Percentiles rank a stretch among this genome's conserved stretches.
Evolutionary conservation across 2,888 invertebrate genomes (phyloP).

Genomic region (Ennomos fuscantarius): DNA sequence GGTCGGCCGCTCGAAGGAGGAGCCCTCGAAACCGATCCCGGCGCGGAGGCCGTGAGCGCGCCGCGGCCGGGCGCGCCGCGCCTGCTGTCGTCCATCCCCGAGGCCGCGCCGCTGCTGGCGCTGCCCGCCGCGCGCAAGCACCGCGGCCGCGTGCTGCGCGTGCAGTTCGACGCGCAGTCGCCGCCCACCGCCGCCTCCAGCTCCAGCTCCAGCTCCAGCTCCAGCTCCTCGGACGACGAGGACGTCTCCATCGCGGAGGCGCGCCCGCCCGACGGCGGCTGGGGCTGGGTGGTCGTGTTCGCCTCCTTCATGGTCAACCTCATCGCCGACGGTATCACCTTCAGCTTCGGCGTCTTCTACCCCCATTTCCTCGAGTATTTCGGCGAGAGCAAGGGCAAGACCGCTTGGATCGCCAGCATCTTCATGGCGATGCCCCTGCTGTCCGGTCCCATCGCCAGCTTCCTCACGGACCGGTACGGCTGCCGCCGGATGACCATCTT

Average conservation of each 20-base stretch:
- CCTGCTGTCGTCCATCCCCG: conserved; percentile 70
- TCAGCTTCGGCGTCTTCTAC: conserved; percentile 96
- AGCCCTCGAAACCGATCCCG: conserved; percentile 71
- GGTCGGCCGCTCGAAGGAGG: conserved; percentile 77
- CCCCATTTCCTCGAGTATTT: conserved; percentile 94
- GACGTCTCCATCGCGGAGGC: conserved; percentile 87
- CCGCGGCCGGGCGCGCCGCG: conserved; percentile 70
- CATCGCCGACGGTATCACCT: conserved; percentile 96
- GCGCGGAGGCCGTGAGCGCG: conserved; percentile 56
- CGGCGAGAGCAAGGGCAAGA: conserved; percentile 93
- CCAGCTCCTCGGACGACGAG: conserved; percentile 87
- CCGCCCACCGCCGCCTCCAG: conserved; percentile 71
- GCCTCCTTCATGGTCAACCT: conserved; percentile 95
- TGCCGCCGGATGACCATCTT: conserved; percentile 92
- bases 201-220: conserved; percentile 75
- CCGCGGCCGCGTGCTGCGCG: conserved; percentile 78
- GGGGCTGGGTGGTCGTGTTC: conserved; percentile 97
- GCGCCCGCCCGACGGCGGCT: conserved; percentile 94
- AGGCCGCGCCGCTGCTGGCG: conserved; percentile 71
- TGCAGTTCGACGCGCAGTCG: conserved; percentile 85
- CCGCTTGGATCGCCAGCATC: conserved; percentile 95
- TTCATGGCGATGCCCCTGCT: conserved; percentile 96
- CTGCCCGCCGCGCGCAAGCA: conserved; percentile 51
- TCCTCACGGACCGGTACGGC: conserved; percentile 92
- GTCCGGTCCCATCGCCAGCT: conserved; percentile 94